Evolutionary conservation across 2,888 invertebrate genomes (phyloP), one percentile per base, ranked within the genome.

Genomic region (Meiosimyza platycephala): DNA sequence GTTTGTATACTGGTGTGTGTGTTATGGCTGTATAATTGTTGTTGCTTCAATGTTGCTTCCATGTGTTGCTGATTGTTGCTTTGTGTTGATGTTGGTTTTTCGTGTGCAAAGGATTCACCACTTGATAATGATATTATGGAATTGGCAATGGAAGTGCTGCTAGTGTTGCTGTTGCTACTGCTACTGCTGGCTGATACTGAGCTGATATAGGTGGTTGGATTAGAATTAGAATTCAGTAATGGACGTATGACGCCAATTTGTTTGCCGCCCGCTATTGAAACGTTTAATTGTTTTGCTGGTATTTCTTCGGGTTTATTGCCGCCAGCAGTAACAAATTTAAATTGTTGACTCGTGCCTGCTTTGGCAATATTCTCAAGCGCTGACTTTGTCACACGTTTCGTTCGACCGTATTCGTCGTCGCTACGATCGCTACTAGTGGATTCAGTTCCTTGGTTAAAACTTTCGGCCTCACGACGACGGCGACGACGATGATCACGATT

Each of bases 311-410:
- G 40, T 50, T 62, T 59, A 55, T 81, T 55, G 65, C 65, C 83
- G 76, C 72, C 80, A 79, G 22, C 57, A 2, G 67, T 78, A 71
- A 77, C 79, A 76, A 83, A 84, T 76, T 80, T 75, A 80, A 83
- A 93, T 75, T 92, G 90, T 79, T 92, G 89, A 18, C 91, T 90
- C 71, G 89, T 89, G n/a, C 93, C 92, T 72, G 92, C 92, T 84
- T 90, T 91, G 50, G 92, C 89, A 80, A 93, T 93, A 79, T 91
- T 90, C 82, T 92, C 92, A 67, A 92, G 85, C 12, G 92, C 91
- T n/a, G 89, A 86, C 79, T 89, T 90, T 11, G 91, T 89, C 75
- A 83, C 78, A 52, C 77, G 81, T 72, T 82, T 82, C 62, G 57
- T 69, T 71, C 13, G 82, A 85, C 76, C 88, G 74, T 89, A 62